Evolutionary conservation across 2,113 vertebrate genomes (phyloP), one percentile per base, ranked within the genome.

Genomic region (Psittacula cyanocephala): DNA sequence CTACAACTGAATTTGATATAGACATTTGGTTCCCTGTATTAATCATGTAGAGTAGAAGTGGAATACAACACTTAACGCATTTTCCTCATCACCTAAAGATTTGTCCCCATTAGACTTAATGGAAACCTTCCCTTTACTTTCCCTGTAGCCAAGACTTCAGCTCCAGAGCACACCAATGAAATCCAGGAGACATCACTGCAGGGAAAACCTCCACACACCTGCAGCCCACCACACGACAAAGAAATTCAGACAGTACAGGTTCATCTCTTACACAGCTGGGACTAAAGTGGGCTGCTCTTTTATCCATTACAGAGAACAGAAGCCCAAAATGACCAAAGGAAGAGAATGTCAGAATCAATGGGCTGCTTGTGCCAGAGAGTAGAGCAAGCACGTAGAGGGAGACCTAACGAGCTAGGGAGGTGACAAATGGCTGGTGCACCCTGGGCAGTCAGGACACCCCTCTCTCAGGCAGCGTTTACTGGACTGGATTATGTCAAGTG

Each of bases 1-100:
- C 65, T 94, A 95, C 96, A 97, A 81, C 96, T 94, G 92, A 93
- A 96, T 97, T 97, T 96, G 94, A 97, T 97, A 98, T 94, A 97
- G 91, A 93, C 96, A 89, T 97, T 97, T 96, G 64, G 94, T 96
- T 97, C 95, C 96, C 88, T 11, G 4, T 96, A 96, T 96, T 98
- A 97, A 97, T 97, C 96, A 97, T 77, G 93, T 64, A 91, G 76
- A 97, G 79, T 59, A 94, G 91, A 93, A 97, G 95, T 60, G 91
- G 77, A 96, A 97, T 78, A 93, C 89, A 88, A 88, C 46, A 41
- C 69, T 94, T 91, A 53, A 53, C 11, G 52, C 62, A 29, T 82
- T 80, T 64, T 53, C 86, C 95, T 97, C 81, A 78, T 92, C 93
- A 84, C 57, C 57, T 89, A 52, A 86, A 67, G 49, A 59, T 94